These are phyloP conservation scores for Clarias fuscus DNA, from an alignment of 2,797 vertebrate genomes.

Conservation along the genomic window DNA sequence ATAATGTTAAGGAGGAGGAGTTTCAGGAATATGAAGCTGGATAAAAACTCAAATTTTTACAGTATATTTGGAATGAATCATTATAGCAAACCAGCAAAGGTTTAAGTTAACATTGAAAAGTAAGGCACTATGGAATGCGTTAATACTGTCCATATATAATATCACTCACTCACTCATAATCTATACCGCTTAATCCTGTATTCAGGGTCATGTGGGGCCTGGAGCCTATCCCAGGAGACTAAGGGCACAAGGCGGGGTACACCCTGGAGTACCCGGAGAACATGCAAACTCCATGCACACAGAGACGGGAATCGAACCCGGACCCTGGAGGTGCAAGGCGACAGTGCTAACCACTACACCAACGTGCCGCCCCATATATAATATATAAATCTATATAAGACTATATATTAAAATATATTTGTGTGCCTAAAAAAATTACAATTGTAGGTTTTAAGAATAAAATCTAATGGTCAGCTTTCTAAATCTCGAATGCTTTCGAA, in stretches of 20 bases:
- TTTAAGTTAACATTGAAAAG: neutral
- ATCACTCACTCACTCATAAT: neutral
- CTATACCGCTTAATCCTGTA: too few species aligned
- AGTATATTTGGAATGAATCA: neutral
- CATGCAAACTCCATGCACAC: too few species aligned
- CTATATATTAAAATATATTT: neutral
- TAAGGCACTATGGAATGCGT: neutral
- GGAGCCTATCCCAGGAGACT: too few species aligned
- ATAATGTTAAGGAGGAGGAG: neutral
- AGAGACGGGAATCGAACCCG: too few species aligned
- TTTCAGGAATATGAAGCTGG: neutral
- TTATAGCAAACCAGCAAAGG: neutral
- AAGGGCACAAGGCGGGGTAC: too few species aligned
- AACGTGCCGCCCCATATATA: too few species aligned
- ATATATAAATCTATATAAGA: too few species aligned
- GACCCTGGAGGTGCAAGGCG: too few species aligned
- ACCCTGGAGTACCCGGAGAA: too few species aligned
- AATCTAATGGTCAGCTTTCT: neutral
- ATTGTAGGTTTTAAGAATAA: neutral
- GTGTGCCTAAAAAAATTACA: neutral
- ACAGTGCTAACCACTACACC: too few species aligned
- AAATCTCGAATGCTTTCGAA: neutral
- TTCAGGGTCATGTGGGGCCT: too few species aligned
- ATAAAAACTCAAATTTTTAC: neutral
- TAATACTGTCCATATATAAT: neutral